These are phyloP conservation scores for Donacobius atricapilla DNA, from an alignment of 2,113 vertebrate species.

Conservation along the genomic window DNA sequence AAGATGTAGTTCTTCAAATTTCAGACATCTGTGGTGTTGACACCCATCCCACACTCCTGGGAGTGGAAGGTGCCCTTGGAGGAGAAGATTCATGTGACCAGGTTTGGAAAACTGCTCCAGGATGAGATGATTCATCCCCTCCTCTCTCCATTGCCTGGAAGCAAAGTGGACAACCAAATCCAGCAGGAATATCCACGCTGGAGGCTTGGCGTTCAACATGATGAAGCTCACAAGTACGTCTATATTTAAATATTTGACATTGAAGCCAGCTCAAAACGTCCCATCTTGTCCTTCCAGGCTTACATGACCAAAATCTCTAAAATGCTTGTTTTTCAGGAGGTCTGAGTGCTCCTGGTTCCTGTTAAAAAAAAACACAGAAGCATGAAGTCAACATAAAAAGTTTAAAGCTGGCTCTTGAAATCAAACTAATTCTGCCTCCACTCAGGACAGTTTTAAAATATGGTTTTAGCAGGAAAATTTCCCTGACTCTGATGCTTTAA, in stretches of 20 bases:
- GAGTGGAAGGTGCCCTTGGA: neutral
- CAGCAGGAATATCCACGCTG: neutral
- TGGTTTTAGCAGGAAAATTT: neutral
- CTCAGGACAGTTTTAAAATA: neutral
- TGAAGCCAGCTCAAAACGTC: neutral
- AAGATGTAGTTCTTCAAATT: neutral
- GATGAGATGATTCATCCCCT: neutral
- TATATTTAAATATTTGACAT: neutral
- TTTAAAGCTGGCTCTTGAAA: neutral
- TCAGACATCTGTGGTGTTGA: constrained; percentile 3
- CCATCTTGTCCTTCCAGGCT: neutral
- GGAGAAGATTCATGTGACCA: neutral
- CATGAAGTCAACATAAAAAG: neutral
- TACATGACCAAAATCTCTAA: neutral
- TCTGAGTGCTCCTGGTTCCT: neutral
- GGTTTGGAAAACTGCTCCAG: neutral
- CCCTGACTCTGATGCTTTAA: neutral
- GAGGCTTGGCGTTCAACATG: too few relatives aligned
- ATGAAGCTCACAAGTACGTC: neutral
- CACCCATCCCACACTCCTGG: neutral
- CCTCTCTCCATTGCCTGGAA: neutral
- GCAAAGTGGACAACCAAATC: neutral
- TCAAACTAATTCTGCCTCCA: neutral
- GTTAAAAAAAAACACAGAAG: neutral
- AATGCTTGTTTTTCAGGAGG: neutral